Percentiles rank a stretch among this genome's conserved stretches.
These are phyloP conservation scores for Oegoconia quadripuncta DNA, from an alignment of 2,888 invertebrate species.

Conservation along the genomic window DNA sequence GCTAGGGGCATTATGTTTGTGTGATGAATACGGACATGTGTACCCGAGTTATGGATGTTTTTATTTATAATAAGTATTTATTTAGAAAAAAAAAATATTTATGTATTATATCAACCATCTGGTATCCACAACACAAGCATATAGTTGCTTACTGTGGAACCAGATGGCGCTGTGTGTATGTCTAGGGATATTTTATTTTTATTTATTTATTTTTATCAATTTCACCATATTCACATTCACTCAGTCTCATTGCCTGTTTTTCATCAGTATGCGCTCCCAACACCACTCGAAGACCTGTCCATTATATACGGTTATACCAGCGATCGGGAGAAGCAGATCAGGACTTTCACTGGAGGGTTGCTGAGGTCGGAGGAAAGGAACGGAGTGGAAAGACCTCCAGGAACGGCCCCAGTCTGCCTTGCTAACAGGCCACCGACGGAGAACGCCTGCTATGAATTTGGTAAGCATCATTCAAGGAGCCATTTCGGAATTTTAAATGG, in stretches of 20 bases:
- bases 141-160: too few species aligned
- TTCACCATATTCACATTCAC: not conserved
- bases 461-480: not conserved
- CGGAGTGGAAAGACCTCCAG: constrained; percentile 33
- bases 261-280: constrained; percentile 30
- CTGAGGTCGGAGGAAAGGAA: constrained; percentile 25
- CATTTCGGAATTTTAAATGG: not conserved
- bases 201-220: not conserved
- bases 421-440: constrained; percentile 39
- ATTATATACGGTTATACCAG: constrained; percentile 29
- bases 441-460: constrained; percentile 5
- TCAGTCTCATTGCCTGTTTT: not conserved
- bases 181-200: too few species aligned
- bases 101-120: too few species aligned
- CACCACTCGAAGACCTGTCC: constrained; percentile 38
- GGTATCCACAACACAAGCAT: too few species aligned
- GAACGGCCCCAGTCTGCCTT: constrained; percentile 24
- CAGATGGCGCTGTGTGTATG: too few species aligned
- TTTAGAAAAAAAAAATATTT: too few species aligned
- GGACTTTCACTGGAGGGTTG: constrained; percentile 27
- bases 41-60: too few species aligned
- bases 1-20: too few species aligned
- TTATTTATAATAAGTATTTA: too few species aligned
- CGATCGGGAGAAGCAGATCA: constrained; percentile 12
- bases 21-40: too few species aligned